Evolutionary conservation across 2,888 invertebrate genomes (phyloP).

Genomic region (Punctoribates punctum): DNA sequence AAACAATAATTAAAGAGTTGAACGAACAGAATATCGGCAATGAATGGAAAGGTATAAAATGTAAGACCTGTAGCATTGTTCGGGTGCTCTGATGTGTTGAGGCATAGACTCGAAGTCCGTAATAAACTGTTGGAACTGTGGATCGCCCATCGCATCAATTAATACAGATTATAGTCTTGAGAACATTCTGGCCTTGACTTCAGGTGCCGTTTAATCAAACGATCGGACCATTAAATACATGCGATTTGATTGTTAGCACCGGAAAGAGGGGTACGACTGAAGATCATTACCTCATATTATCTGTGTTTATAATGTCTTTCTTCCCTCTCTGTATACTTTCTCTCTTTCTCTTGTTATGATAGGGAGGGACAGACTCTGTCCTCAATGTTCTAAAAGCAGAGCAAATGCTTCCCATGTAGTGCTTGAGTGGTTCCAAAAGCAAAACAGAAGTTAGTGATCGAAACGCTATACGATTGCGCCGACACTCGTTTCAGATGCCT

Average conservation of each 20-base stretch:
- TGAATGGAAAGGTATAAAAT: neutral
- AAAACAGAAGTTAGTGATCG: neutral
- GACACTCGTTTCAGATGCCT: constrained; percentile 5
- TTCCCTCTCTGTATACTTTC: constrained; percentile 1
- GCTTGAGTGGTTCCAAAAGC: constrained; percentile 6
- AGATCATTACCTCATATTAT: neutral
- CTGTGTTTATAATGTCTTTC: constrained; percentile 10
- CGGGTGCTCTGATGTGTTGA: constrained; percentile 31
- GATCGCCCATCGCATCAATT: constrained; percentile 29
- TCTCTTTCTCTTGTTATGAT: constrained; percentile 24
- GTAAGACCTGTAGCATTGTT: constrained; percentile 34
- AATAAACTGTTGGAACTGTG: constrained; percentile 33
- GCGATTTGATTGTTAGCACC: constrained; percentile 19
- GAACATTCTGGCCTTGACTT: constrained; percentile 31
- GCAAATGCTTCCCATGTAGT: neutral
- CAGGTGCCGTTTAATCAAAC: constrained; percentile 19
- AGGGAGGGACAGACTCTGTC: constrained; percentile 11
- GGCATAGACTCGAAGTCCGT: constrained; percentile 6
- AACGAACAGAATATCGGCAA: neutral
- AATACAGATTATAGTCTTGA: constrained; percentile 1
- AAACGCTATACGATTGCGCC: constrained; percentile 36
- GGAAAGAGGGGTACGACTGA: constrained; percentile 31
- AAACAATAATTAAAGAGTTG: neutral
- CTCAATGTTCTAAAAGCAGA: neutral
- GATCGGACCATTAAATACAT: constrained; percentile 24